Evolutionary conservation across 1,140 invertebrate species (phyloP), one percentile per base, ranked within the genome.

Genomic region (Dinoponera quadriceps): DNA sequence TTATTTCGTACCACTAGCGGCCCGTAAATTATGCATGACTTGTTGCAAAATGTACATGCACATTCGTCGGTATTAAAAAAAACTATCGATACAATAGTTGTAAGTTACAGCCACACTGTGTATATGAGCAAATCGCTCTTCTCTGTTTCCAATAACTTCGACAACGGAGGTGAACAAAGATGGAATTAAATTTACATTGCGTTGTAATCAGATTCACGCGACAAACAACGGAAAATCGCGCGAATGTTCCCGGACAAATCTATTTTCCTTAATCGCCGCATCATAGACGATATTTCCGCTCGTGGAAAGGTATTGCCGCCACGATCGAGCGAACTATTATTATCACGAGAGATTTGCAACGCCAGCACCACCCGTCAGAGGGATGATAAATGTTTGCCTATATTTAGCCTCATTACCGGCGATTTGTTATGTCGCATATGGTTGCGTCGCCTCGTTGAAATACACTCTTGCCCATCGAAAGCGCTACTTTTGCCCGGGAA

Each of bases 381-480:
- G 51, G 78, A 90, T 90, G 88, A 91, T 90, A 91, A 91, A 91
- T 91, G 85, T 75, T 82, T 62, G 68, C 54, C 60, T 55, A 84
- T 88, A 88, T 90, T 91, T 90, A 87, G 85, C 75, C 90, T 90
- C 89, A 86, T 91, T 90, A 90, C 88, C 55, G 74, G 85, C 85
- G 85, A 90, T 91, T 90, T 89, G 87, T 91, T 91, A 90, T 80
- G 84, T 44, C 69, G 27, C 84, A 72, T 85, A 85, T 82, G 51
- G 62, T 27, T 14, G n/a, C 38, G 57, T 77, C 29, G 29, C n/a
- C 16, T 77, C 20, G 48, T 77, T 77, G 29, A 77, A 77, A 54
- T 38, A 57, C 4, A 51, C 49, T 77, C 11, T 77, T 66, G 48
- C 2, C 51, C 3, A 14, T 68, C 16, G 51, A 77, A 38, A n/a